Evolutionary conservation across 2,888 invertebrate genomes (phyloP).

Genomic region (Pristionchus entomophagus): DNA sequence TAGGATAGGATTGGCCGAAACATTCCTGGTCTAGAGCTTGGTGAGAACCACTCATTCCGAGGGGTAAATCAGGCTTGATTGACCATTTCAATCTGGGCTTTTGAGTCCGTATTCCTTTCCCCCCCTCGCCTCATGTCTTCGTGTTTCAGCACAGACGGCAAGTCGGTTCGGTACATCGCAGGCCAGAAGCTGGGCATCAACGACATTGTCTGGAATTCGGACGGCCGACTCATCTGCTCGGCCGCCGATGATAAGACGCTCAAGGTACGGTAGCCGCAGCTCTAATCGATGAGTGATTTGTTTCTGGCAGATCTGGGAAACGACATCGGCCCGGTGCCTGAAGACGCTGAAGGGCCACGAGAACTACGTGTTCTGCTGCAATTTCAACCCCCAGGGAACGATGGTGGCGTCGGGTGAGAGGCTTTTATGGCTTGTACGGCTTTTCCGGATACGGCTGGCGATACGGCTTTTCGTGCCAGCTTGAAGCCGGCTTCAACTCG

Average conservation of each 20-base stretch:
- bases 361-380: conserved; percentile 99
- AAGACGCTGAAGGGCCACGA: conserved; percentile 99
- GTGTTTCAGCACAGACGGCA: conserved; percentile 92
- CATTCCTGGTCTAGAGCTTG: no score
- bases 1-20: no score
- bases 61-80: no score
- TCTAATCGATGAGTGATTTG: no score
- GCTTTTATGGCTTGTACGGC: no score
- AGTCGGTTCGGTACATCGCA: conserved; percentile 81
- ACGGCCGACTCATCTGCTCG: conserved; percentile 91
- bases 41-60: no score
- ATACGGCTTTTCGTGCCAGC: no score
- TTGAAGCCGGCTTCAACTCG: no score
- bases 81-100: no score
- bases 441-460: no score
- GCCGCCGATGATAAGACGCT: conserved; percentile 95
- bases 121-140: no score
- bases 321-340: conserved; percentile 88
- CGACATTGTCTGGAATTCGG: conserved; percentile 98
- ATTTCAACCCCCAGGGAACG: conserved; percentile 99
- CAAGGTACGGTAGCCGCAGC: conserved; percentile 84
- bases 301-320: conserved; percentile 64
- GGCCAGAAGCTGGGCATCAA: conserved; percentile 99
- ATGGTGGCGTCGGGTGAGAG: conserved; percentile 87
- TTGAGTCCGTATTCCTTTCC: no score